Evolutionary conservation across 2,888 invertebrate species (phyloP).

Genomic region (Ornithoptera priamus): DNA sequence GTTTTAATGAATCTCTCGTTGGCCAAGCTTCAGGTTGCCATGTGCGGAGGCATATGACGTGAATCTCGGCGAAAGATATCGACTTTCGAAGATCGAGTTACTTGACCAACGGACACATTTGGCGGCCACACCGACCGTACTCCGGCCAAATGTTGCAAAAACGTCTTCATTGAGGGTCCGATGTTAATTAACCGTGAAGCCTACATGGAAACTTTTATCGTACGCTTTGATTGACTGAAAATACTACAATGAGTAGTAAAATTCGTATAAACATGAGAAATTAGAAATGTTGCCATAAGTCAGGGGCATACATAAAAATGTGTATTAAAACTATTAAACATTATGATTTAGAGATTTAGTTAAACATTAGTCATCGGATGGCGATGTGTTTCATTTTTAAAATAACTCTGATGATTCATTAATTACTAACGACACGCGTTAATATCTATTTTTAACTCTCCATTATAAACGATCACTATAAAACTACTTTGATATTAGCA

Average conservation of each 20-base stretch:
- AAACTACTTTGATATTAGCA: not conserved
- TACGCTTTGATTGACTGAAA: slow-evolving; percentile 38
- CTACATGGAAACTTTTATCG: slow-evolving; percentile 42
- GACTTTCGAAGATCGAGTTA: slow-evolving; percentile 60
- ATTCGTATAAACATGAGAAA: no score
- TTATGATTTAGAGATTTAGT: not conserved
- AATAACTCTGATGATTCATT: slow-evolving; percentile 13
- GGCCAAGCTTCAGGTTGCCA: slow-evolving; percentile 69
- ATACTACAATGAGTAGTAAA: not conserved
- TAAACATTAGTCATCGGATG: slow-evolving; percentile 9
- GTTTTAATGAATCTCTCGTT: slow-evolving; percentile 39
- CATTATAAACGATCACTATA: slow-evolving; percentile 1
- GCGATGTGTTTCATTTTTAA: slow-evolving; percentile 2
- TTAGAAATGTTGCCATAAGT: not conserved
- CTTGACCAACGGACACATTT: slow-evolving; percentile 63
- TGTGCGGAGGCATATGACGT: slow-evolving; percentile 61
- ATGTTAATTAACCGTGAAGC: slow-evolving; percentile 50
- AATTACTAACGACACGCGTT: not conserved
- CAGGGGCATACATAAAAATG: not conserved
- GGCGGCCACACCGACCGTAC: slow-evolving; percentile 60
- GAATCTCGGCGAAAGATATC: slow-evolving; percentile 63
- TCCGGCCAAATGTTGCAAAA: slow-evolving; percentile 64
- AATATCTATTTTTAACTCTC: not conserved
- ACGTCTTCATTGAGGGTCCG: slow-evolving; percentile 56
- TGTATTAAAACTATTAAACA: not conserved